phyloP scores from a whole-genome alignment of 2,888 invertebrate species.

The Erebia ligea region DNA sequence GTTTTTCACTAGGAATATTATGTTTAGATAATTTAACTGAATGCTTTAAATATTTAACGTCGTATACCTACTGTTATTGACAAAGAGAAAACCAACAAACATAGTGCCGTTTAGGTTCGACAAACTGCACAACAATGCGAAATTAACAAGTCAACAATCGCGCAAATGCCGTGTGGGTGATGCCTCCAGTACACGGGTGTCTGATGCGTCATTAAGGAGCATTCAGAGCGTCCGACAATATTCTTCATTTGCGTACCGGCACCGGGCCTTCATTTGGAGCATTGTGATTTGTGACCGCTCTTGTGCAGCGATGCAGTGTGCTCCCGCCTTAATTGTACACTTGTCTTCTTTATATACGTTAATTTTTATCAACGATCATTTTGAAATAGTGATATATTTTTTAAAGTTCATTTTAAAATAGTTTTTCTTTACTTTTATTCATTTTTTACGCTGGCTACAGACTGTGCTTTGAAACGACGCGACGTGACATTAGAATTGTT shows the following conservation, averaged over 20 bases:
- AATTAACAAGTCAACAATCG: conserved; percentile 74
- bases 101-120: conserved; percentile 33
- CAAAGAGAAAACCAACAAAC: neutral
- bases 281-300: conserved; percentile 80
- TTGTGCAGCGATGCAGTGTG: conserved; percentile 60
- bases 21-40: too few relatives aligned
- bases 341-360: conserved; percentile 31
- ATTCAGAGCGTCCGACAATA: conserved; percentile 81
- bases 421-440: too few relatives aligned
- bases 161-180: conserved; percentile 69
- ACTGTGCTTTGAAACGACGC: too few relatives aligned
- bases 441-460: too few relatives aligned
- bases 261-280: conserved; percentile 74
- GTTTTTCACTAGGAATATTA: too few relatives aligned
- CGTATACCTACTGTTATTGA: neutral
- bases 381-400: too few relatives aligned
- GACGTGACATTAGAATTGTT: too few relatives aligned
- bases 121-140: conserved; percentile 61
- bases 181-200: conserved; percentile 56
- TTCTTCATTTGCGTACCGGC: conserved; percentile 81
- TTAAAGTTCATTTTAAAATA: too few relatives aligned
- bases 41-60: too few relatives aligned
- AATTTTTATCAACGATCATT: neutral
- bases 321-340: conserved; percentile 69
- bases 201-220: conserved; percentile 77